Conservation (phyloP, 2,888 invertebrate species). For the Automeris io region DNA sequence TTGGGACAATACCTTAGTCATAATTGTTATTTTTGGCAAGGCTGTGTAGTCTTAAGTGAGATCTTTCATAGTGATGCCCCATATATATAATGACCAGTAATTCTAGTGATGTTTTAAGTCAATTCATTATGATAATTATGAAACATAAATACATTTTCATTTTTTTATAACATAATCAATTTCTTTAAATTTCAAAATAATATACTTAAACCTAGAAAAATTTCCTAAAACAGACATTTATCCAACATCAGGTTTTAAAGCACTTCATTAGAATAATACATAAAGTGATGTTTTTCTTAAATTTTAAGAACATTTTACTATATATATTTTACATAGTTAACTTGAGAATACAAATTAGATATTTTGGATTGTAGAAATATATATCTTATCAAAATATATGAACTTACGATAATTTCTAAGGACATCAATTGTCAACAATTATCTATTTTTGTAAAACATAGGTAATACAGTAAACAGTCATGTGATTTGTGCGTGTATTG, state of each 20-base stretch:
- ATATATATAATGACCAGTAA: conserved; percentile 45
- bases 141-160: conserved; percentile 31
- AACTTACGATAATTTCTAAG: too few species aligned
- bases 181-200: conserved; percentile 20
- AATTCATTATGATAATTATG: conserved; percentile 21
- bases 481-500: too few species aligned
- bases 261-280: too few species aligned
- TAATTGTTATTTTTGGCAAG: conserved; percentile 59
- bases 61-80: conserved; percentile 57
- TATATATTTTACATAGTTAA: too few species aligned
- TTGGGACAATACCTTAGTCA: background rate
- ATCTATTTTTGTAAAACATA: too few species aligned
- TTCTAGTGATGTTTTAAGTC: conserved; percentile 45
- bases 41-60: conserved; percentile 62
- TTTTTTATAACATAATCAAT: conserved; percentile 13
- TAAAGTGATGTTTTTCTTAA: too few species aligned
- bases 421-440: too few species aligned
- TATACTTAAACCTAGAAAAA: conserved; percentile 24
- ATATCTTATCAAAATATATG: too few species aligned
- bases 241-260: conserved; percentile 1
- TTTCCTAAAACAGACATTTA: conserved; percentile 14
- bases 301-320: too few species aligned
- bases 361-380: too few species aligned
- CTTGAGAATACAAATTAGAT: too few species aligned
- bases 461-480: too few species aligned